Base-by-base conservation (phyloP, 2,888 invertebrate species). In the Lasioglossum morio region DNA sequence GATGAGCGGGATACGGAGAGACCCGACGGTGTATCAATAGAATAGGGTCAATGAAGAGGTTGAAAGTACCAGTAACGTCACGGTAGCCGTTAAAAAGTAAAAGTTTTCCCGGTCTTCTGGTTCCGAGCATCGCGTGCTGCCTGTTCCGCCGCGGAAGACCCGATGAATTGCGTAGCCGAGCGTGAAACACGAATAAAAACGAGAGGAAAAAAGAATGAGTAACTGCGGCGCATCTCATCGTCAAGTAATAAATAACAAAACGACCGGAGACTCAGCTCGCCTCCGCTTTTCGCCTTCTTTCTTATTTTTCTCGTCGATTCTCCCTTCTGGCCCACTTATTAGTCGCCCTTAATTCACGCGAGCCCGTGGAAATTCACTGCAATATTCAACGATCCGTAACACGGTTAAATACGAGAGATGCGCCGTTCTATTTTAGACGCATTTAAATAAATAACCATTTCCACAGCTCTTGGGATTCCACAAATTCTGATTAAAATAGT, bases 51-150 rank as follows among this genome's bases (percentile, higher is more conserved):
- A 78, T 48, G 78, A 78, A 63, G 74, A 30, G 84, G 70, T 72
- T 84, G 48, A 40, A 84, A 84, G 70, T 78, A 72, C 70, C 48
- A 10, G 48, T 84, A 84, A 73, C 84, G 69, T 46, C 82, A 70
- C 74, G 48, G n/a, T 69, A 37, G 34, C 73, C 14, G 83, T 43
- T 84, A 60, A 74, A 84, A 84, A 77, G 73, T 74, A 84, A 84
- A 84, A 66, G 69, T 78, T 60, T 27, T 46, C 10, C 34, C 7
- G 4, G 8, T 34, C 60, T 66, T 57, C 34, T 70, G 40, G 53
- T 34, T 82, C 60, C 34, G 53, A 30, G 34, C 37, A 14, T 14
- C 8, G 16, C 16, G 46, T 46, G 3, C 23, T 73, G 43, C 19
- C 27, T 27, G 60, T 40, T 69, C 77, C 34, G 27, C 72, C 43